phyloP scores from a whole-genome alignment of 2,113 vertebrate genomes.

The Gavia stellata region DNA sequence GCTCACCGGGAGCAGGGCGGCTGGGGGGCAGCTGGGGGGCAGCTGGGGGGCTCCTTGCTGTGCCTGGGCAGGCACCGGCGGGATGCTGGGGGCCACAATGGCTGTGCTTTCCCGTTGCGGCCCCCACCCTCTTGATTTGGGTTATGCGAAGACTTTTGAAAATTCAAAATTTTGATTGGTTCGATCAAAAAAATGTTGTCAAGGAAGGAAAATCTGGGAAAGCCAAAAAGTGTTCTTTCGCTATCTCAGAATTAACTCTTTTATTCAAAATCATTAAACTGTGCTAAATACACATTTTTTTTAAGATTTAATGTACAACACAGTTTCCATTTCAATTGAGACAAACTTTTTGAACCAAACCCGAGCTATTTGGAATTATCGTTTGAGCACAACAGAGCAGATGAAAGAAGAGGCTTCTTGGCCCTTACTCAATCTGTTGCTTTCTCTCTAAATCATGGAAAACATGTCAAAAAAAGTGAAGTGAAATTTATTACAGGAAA shows the following conservation, averaged over 20 bases:
- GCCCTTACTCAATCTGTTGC: background rate
- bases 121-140: background rate
- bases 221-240: background rate
- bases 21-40: background rate
- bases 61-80: fast-evolving
- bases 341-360: background rate
- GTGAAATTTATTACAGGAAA: background rate
- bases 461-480: background rate
- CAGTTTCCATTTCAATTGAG: background rate
- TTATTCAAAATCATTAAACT: background rate
- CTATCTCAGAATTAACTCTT: background rate
- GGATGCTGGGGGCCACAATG: fast-evolving
- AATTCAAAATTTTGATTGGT: background rate
- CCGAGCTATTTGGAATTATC: background rate
- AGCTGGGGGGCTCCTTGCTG: background rate
- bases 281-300: background rate
- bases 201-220: background rate
- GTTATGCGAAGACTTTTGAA: background rate
- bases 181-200: fast-evolving
- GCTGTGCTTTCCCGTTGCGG: background rate
- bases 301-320: background rate
- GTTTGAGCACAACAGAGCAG: background rate
- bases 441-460: background rate
- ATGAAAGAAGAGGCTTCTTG: background rate
- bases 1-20: background rate